Evolutionary conservation across 2,888 invertebrate genomes (phyloP), one percentile per base, ranked within the genome.

Genomic region (Charanyca ferruginea): DNA sequence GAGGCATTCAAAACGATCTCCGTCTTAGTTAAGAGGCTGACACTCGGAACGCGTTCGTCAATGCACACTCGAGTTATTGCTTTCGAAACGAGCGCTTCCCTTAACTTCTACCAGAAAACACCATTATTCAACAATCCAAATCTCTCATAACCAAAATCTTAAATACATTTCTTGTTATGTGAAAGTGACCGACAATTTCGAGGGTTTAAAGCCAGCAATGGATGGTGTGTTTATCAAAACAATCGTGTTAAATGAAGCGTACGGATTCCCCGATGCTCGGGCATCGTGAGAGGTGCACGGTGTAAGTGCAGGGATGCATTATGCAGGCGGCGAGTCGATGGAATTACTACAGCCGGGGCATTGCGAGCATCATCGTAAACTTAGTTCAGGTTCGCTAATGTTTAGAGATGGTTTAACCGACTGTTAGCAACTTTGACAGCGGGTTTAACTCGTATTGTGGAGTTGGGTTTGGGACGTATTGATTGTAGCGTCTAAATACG

Each of bases 31-130:
- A 89, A 91, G 91, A 85, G 89, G 90, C 85, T 83, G 89, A 87
- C 91, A 90, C 93, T 92, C 83, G 86, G 89, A 90, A 86, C 89
- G 91, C 92, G 91, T 90, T 90, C 92, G 90, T 93, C 94, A 92
- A 90, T 91, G 92, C 89, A 89, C 91, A 90, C 92, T 93, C 88
- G 85, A 91, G 92, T 89, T 91, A 90, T 89, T 89, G 89, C 91
- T 91, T 90, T 90, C 84, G 88, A 86, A 91, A 91, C 90, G 89
- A 90, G 87, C 87, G 85, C 87, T 86, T 87, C 88, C 87, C 83
- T 84, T 77, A 59, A 77, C 86, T 77, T 47, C n/a, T 77, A 90
- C 85, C 73, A 68, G 9, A 35, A 38, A 20, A 61, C 54, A 54
- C 25, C 51, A 38, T 54, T 70, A 49, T 44, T 18, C 9, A 0